These are phyloP conservation scores for Scelioninae gen. 2 DNA, from an alignment of 2,888 invertebrate species.

Conservation along the genomic window DNA sequence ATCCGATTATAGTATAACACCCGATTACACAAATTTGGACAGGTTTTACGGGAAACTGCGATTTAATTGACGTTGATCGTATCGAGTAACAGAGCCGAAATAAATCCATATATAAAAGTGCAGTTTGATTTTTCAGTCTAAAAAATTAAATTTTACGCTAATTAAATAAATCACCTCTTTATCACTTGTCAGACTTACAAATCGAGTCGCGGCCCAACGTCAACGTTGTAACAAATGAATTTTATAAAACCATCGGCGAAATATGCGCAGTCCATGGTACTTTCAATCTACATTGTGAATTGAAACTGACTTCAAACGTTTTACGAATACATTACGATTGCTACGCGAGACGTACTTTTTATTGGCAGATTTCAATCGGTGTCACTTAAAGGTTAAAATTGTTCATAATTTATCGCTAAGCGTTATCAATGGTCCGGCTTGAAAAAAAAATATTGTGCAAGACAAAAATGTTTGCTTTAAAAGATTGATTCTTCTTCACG, in stretches of 20 bases:
- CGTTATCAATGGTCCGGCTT: too few relatives aligned
- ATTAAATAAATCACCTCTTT: constrained; percentile 45
- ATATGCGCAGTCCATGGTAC: constrained; percentile 41
- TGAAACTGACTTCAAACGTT: constrained; percentile 55
- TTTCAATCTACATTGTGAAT: constrained; percentile 39
- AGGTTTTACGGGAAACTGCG: neutral
- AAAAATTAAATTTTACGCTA: too few relatives aligned
- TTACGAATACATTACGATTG: constrained; percentile 55
- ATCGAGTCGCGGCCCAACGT: constrained; percentile 20
- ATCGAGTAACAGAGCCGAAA: too few relatives aligned
- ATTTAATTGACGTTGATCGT: neutral
- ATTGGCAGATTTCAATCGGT: constrained; percentile 59
- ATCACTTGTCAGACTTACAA: constrained; percentile 49
- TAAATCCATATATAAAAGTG: neutral
- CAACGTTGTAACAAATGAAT: constrained; percentile 38
- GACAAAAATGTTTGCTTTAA: too few relatives aligned
- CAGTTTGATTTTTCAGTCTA: constrained; percentile 11
- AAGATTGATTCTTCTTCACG: too few relatives aligned
- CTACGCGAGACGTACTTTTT: constrained; percentile 52
- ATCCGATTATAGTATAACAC: too few relatives aligned
- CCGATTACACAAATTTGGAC: too few relatives aligned
- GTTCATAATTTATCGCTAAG: constrained; percentile 7
- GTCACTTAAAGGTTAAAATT: constrained; percentile 46
- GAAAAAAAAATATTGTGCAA: too few relatives aligned
- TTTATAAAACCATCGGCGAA: constrained; percentile 37